Evolutionary conservation across 2,113 vertebrate genomes (phyloP).

Genomic region (Irena cyanogastra): DNA sequence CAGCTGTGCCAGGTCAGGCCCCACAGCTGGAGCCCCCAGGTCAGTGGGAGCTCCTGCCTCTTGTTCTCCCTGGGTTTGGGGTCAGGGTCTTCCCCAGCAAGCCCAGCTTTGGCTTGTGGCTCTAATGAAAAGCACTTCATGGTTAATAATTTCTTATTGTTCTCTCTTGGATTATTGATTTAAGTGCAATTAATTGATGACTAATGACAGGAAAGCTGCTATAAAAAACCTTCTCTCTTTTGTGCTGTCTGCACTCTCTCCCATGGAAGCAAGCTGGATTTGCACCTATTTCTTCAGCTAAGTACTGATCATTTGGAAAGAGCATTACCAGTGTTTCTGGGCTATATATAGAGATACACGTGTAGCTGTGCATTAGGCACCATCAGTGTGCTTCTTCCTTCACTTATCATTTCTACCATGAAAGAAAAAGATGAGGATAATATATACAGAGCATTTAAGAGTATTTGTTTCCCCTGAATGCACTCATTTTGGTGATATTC

Average conservation of each 20-base stretch:
- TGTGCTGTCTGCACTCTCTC: not conserved
- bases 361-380: not conserved
- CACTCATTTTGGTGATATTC: constrained; percentile 18
- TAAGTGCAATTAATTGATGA: not conserved
- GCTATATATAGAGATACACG: not conserved
- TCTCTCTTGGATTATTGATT: not conserved
- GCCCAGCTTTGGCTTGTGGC: not conserved
- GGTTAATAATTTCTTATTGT: not conserved
- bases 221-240: not conserved
- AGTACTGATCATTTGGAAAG: not conserved
- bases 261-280: not conserved
- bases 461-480: not conserved
- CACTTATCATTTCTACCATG: not conserved
- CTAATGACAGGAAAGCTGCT: not conserved
- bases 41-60: not conserved
- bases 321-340: not conserved
- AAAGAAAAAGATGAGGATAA: not conserved
- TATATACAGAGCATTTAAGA: constrained; percentile 17
- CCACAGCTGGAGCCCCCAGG: not conserved
- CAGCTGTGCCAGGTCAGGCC: not conserved
- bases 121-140: not conserved
- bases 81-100: not conserved
- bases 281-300: not conserved
- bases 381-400: not conserved
- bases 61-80: not conserved